These are phyloP conservation scores for Clamator glandarius DNA, from an alignment of 2,797 vertebrate genomes.

Conservation along the genomic window DNA sequence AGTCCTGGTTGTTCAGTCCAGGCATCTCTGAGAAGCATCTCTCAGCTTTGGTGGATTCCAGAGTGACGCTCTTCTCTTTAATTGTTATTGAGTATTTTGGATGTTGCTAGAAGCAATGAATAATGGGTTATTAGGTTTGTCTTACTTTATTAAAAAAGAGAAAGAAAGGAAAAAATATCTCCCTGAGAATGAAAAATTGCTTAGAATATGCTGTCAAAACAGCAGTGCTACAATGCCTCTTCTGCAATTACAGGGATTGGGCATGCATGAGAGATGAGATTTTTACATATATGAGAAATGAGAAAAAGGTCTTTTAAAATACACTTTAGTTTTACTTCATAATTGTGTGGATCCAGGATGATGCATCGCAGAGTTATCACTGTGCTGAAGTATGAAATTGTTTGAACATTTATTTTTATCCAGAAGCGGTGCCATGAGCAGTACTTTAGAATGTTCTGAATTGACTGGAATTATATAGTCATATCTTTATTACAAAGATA, in stretches of 20 bases:
- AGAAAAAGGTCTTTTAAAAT: constrained; percentile 33
- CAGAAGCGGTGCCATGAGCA: background rate
- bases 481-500: background rate
- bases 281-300: constrained; percentile 4
- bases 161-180: background rate
- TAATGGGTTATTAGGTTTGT: background rate
- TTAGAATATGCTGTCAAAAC: constrained; percentile 13
- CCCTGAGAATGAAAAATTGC: background rate
- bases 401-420: constrained; percentile 53
- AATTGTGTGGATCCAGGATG: background rate
- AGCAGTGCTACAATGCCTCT: background rate
- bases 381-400: background rate
- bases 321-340: constrained; percentile 10
- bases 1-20: background rate
- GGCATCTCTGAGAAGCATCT: background rate
- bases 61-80: background rate
- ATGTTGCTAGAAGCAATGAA: background rate
- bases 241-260: background rate
- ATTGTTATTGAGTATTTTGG: background rate
- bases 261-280: constrained; percentile 1
- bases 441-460: constrained; percentile 10
- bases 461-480: constrained; percentile 28
- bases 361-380: constrained; percentile 1
- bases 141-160: background rate
- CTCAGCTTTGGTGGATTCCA: background rate